phyloP scores from a whole-genome alignment of 2,797 vertebrate species.

The Mormyrops boulengeri region DNA sequence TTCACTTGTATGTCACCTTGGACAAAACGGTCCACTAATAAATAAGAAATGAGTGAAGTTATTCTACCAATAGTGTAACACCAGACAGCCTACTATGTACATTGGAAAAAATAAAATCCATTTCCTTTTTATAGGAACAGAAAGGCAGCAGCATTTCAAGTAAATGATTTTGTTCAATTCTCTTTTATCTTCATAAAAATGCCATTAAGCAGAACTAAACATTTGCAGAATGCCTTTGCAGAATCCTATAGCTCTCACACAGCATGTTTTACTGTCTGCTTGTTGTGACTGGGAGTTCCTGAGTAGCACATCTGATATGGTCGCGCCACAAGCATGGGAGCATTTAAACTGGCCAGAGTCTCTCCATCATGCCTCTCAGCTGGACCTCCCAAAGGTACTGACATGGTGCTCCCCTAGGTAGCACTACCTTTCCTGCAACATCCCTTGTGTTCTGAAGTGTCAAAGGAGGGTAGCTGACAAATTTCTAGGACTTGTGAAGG shows the following conservation, averaged over 20 bases:
- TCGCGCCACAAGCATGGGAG: background rate
- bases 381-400: background rate
- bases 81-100: background rate
- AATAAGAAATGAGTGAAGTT: background rate
- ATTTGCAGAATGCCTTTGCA: background rate
- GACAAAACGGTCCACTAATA: background rate
- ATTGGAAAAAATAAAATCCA: background rate
- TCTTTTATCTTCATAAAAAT: conserved; percentile 6
- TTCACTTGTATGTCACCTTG: background rate
- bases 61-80: background rate
- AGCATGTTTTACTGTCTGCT: background rate
- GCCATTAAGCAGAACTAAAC: conserved; percentile 5
- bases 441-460: background rate
- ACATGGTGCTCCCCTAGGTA: background rate
- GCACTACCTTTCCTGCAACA: background rate
- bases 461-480: background rate
- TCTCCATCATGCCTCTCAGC: background rate
- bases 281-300: background rate
- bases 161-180: background rate
- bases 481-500: background rate
- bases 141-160: background rate
- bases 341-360: background rate
- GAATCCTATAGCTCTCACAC: background rate
- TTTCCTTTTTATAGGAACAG: background rate
- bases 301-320: background rate